Conservation (phyloP, 1,140 invertebrate genomes). For the Drosophila bipectinata region DNA sequence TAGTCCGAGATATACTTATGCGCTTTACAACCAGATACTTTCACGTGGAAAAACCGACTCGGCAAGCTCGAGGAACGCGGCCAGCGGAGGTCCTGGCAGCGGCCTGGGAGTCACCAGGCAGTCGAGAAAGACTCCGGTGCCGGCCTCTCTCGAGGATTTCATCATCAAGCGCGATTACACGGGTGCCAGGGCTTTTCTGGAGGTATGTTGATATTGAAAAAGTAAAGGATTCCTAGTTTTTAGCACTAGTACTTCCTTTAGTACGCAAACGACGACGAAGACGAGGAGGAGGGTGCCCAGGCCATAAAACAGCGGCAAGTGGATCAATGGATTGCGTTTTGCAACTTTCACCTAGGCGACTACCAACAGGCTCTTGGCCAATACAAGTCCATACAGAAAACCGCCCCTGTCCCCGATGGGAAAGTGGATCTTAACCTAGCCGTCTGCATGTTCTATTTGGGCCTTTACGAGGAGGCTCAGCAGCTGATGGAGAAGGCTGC, state of each 20-base stretch:
- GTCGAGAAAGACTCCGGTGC: conserved; percentile 78
- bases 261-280: conserved; percentile 84
- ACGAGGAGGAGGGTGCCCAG: conserved; percentile 86
- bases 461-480: conserved; percentile 89
- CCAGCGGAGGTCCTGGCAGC: conserved; percentile 50
- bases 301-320: conserved; percentile 85
- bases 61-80: conserved; percentile 84
- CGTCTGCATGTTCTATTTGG: conserved; percentile 98
- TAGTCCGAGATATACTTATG: conserved; percentile 18
- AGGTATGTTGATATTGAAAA: conserved; percentile 85
- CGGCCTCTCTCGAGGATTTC: conserved; percentile 96
- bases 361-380: conserved; percentile 93
- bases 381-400: conserved; percentile 86
- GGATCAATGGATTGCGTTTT: conserved; percentile 96
- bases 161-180: conserved; percentile 95
- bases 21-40: conserved; percentile 86
- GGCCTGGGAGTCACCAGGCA: conserved; percentile 68
- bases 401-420: conserved; percentile 55
- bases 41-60: conserved; percentile 89
- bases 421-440: conserved; percentile 92
- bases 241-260: conserved; percentile 7
- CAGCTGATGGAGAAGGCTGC: conserved; percentile 86
- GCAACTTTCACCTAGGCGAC: conserved; percentile 97
- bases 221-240: not conserved
- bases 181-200: conserved; percentile 95